Evolutionary conservation across 2,113 vertebrate genomes (phyloP), one percentile per base, ranked within the genome.

Genomic region (Ifrita kowaldi): DNA sequence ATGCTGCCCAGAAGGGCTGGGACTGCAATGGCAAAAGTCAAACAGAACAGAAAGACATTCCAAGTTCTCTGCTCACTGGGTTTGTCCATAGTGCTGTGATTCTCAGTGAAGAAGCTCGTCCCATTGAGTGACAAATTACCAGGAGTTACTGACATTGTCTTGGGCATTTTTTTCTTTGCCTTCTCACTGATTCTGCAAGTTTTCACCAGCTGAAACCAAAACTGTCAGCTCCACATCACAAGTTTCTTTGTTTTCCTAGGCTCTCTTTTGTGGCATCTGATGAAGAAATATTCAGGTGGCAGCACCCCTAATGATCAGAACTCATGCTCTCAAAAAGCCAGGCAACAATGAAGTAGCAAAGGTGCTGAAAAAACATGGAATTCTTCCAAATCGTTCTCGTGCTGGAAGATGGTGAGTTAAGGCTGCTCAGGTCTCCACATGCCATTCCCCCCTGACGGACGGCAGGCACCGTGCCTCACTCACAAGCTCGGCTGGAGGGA

Each of bases 1-100:
- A 99, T 57, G 73, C 99, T 98, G 88, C 99, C 99, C 56, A 98
- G 94, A 32, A 99, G 97, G 47, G 98, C 98, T 35, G 97, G 97
- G 9, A 98, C 89, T 10, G 98, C 98, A 89, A 99, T 93, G 56
- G 98, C 92, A 37, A 98, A 96, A 73, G 98, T 99, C 96, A 99
- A 95, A 87, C 98, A 98, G 93, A 99, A 98, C 0, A 99, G 97
- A 84, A 98, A 93, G 64, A 98, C 52, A 60, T 98, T 98, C 42
- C 97, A 97, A 62, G 98, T 97, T 94, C 97, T 97, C 59, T 98
- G 95, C 26, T 93, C 89, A 11, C 93, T 97, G 64, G 94, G 84
- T 60, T 96, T 93, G 78, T 98, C 98, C 85, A 90, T 84, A 52
- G 94, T 24, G 41, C 96, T 96, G n/a, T 78, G 96, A 53, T 95